phyloP scores from a whole-genome alignment of 35 echinoderm and acorn worm genomes.

The Heliocidaris tuberculata region DNA sequence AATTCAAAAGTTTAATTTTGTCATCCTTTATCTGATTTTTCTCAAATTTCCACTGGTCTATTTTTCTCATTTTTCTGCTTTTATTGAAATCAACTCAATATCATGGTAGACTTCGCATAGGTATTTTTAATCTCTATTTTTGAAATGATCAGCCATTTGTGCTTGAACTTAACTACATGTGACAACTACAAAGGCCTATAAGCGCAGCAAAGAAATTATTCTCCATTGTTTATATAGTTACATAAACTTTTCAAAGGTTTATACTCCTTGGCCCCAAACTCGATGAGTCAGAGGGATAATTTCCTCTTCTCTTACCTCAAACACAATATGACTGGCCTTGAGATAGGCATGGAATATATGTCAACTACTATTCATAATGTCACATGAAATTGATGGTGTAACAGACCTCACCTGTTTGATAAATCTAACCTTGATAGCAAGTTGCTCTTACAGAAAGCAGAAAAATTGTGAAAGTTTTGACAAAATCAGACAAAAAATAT shows the following conservation, averaged over 20 bases:
- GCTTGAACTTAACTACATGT: neutral
- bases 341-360: neutral
- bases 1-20: too few species aligned
- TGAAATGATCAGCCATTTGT: neutral
- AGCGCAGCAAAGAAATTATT: neutral
- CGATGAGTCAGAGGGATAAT: neutral
- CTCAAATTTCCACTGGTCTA: too few species aligned
- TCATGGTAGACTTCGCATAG: too few species aligned
- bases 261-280: neutral
- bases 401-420: too few species aligned
- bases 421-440: too few species aligned
- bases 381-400: neutral
- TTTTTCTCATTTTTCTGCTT: too few species aligned
- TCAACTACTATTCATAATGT: neutral
- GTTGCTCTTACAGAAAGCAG: too few species aligned
- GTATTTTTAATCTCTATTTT: too few species aligned
- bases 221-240: neutral
- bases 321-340: neutral
- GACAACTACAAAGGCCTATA: neutral
- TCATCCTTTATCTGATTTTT: too few species aligned
- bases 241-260: neutral
- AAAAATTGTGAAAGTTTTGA: too few species aligned
- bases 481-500: too few species aligned
- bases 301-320: constrained; percentile 1
- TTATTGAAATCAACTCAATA: too few species aligned